Evolutionary conservation across 2,888 invertebrate species (phyloP).

Genomic region (Hypercompe scribonia): DNA sequence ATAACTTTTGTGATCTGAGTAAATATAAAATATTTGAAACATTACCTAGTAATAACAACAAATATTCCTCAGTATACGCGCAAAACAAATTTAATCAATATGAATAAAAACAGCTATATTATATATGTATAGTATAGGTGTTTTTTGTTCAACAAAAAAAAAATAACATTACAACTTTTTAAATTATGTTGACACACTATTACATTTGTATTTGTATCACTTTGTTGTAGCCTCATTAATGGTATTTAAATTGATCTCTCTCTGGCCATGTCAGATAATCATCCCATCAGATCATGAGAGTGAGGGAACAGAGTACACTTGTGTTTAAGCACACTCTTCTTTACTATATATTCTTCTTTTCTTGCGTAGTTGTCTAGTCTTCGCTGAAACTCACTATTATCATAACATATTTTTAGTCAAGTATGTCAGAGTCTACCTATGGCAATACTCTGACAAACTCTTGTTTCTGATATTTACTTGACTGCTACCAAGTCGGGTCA

Average conservation of each 20-base stretch:
- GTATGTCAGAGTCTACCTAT: neutral
- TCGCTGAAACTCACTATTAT: too few relatives aligned
- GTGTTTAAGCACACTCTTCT: too few relatives aligned
- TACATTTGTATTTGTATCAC: neutral
- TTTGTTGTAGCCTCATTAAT: neutral
- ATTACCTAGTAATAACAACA: neutral
- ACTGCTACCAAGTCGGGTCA: neutral
- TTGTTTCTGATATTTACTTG: neutral
- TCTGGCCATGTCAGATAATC: too few relatives aligned
- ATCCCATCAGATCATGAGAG: too few relatives aligned
- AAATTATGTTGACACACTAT: neutral
- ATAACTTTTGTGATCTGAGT: too few relatives aligned
- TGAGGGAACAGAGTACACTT: too few relatives aligned
- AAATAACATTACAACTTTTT: neutral
- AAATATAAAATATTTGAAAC: neutral
- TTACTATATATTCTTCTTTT: too few relatives aligned
- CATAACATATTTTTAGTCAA: neutral
- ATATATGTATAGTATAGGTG: too few relatives aligned
- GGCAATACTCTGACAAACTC: neutral
- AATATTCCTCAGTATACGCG: neutral
- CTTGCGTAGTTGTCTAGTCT: too few relatives aligned
- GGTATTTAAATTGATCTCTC: too few relatives aligned
- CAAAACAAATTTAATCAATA: too few relatives aligned
- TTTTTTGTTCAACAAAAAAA: neutral
- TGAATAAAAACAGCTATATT: too few relatives aligned